Evolutionary conservation across 1,140 invertebrate species (phyloP).

Genomic region (Agrypnia vestita): DNA sequence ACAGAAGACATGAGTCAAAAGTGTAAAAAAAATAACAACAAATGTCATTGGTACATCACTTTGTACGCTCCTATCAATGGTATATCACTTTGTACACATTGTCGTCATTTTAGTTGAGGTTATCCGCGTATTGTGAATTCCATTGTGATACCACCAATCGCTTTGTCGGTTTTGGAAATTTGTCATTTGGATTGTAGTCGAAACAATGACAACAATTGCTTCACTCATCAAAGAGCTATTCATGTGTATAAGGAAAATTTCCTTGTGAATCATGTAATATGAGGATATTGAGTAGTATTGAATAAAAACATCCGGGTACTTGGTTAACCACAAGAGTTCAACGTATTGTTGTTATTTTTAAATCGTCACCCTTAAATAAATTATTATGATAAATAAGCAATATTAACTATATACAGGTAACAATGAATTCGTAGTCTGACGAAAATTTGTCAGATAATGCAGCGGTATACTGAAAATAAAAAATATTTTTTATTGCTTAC

Average conservation of each 20-base stretch:
- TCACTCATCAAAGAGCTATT: not conserved
- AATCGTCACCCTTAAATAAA: too few relatives aligned
- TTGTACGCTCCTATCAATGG: not conserved
- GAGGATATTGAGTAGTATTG: not conserved
- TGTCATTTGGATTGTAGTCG: slow-evolving; percentile 34
- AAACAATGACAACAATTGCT: not conserved
- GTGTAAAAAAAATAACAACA: too few relatives aligned
- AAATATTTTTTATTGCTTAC: too few relatives aligned
- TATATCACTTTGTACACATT: not conserved
- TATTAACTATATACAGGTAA: too few relatives aligned
- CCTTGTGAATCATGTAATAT: slow-evolving; percentile 1
- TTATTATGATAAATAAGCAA: too few relatives aligned
- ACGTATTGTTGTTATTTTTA: too few relatives aligned
- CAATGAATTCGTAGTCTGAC: too few relatives aligned
- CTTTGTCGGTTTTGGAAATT: slow-evolving; percentile 51
- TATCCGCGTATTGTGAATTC: not conserved
- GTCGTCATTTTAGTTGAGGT: not conserved
- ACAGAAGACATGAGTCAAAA: too few relatives aligned
- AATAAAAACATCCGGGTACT: not conserved
- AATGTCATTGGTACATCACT: not conserved
- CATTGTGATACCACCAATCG: slow-evolving; percentile 30
- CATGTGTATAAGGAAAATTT: slow-evolving; percentile 16
- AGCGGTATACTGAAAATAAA: too few relatives aligned
- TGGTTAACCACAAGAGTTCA: not conserved
- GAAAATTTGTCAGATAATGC: too few relatives aligned